Evolutionary conservation across 2,888 invertebrate genomes (phyloP), one percentile per base, ranked within the genome.

Genomic region (Epinotia bilunana): DNA sequence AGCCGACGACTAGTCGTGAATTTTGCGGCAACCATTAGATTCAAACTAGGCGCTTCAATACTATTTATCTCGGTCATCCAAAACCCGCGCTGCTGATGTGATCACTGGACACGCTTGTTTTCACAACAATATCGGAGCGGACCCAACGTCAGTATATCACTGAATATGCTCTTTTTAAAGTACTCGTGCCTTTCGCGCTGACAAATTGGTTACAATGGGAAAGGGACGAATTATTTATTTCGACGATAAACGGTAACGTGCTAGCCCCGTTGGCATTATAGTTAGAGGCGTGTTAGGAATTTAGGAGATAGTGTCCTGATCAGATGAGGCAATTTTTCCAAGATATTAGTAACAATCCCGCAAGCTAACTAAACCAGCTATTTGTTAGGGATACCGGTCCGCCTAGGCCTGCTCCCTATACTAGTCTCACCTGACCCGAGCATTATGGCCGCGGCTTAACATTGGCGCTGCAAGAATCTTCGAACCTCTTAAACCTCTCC

Each of bases 401-500:
- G 39, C 39, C 2, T 39, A 39, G 39, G 9, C 39, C 39, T 18
- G 55, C 13, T 55, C 18, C 16, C 55, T 55, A 39, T 9, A 11
- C 28, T 33, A 49, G 46, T 49, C 23, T 64, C 49, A 28, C 11
- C 64, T 64, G 64, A 20, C 9, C 46, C 7, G 23, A 23, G 20
- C 46, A 64, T 64, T 64, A 64, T 46, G 49, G 16, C 64, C 23
- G 46, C 20, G 46, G 16, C n/a, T 23, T 64, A 16, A 49, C 49
- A 28, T 49, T 23, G 64, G 28, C 64, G 13, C 64, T 64, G 64
- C 64, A 64, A 49, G 49, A 49, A 20, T 49, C 23, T 64, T 46
- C 3, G 9, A 23, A 49, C 16, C 12, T 23, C 16, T n/a, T 28
- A 23, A 23, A 13, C 9, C 13, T 6, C 11, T 39, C 13, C 2